Evolutionary conservation across 2,888 invertebrate species (phyloP).

Genomic region (Holacanthella duospinosa): DNA sequence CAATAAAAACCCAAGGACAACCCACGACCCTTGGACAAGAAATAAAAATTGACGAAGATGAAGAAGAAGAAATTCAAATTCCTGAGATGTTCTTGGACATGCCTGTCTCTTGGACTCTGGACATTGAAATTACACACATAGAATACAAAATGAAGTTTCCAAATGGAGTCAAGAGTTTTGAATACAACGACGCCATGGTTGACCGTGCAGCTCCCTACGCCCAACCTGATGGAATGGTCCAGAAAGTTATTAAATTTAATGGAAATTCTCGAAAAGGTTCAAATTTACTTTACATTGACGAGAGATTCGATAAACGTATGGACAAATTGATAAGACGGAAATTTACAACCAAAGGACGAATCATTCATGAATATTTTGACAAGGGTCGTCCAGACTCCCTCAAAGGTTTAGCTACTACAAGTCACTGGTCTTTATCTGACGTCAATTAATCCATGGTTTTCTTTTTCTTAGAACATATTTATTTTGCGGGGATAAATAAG

Average conservation of each 20-base stretch:
- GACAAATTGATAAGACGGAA: slow-evolving; percentile 53
- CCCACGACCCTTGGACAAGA: too few relatives aligned
- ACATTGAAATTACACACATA: slow-evolving; percentile 51
- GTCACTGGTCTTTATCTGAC: not conserved
- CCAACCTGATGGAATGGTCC: slow-evolving; percentile 59
- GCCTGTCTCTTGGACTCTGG: slow-evolving; percentile 62
- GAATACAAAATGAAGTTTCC: slow-evolving; percentile 63
- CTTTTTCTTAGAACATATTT: slow-evolving; percentile 25
- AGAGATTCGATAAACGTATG: slow-evolving; percentile 54
- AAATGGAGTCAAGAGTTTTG: slow-evolving; percentile 48
- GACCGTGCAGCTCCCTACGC: slow-evolving; percentile 70
- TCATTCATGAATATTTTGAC: slow-evolving; percentile 52
- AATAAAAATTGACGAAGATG: slow-evolving; percentile 25
- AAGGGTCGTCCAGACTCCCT: slow-evolving; percentile 60
- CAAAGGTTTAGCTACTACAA: slow-evolving; percentile 39
- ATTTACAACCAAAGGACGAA: slow-evolving; percentile 47
- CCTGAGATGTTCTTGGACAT: slow-evolving; percentile 63
- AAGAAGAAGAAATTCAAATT: slow-evolving; percentile 25
- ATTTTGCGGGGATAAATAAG: slow-evolving; percentile 29
- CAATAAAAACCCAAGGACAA: slow-evolving; percentile 18
- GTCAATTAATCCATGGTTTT: not conserved
- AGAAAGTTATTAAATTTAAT: slow-evolving; percentile 51
- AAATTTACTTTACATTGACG: slow-evolving; percentile 45
- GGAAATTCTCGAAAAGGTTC: slow-evolving; percentile 51
- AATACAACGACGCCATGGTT: slow-evolving; percentile 62